Evolutionary conservation across 2,888 invertebrate species (phyloP).

Genomic region (Mythimna vitellina): DNA sequence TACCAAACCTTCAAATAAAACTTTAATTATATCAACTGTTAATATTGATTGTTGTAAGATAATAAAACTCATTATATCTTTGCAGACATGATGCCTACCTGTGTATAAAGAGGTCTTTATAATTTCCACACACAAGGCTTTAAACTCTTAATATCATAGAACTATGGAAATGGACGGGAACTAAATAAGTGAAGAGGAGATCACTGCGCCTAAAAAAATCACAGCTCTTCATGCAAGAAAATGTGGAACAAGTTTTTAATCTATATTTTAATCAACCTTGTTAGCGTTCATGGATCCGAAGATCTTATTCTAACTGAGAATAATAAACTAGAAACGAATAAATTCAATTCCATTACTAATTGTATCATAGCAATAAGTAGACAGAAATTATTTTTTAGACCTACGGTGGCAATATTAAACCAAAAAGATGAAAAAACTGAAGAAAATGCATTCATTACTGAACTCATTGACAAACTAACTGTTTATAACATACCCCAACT

Average conservation of each 20-base stretch:
- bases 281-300: not conserved
- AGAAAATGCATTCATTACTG: constrained; percentile 52
- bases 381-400: constrained; percentile 52
- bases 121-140: not conserved
- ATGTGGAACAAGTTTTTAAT: constrained; percentile 36
- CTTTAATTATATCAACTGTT: no score
- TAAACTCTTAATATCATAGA: not conserved
- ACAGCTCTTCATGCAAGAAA: not conserved
- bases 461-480: constrained; percentile 57
- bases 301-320: constrained; percentile 5
- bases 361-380: constrained; percentile 63
- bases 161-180: not conserved
- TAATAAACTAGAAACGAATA: not conserved
- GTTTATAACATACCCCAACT: constrained; percentile 53
- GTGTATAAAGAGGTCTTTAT: constrained; percentile 2
- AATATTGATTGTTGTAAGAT: not conserved
- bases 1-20: not conserved
- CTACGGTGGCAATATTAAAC: constrained; percentile 62
- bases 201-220: not conserved
- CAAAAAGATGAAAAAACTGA: constrained; percentile 15
- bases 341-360: constrained; percentile 50
- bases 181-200: not conserved
- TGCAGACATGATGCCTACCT: no score
- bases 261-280: constrained; percentile 9
- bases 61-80: not conserved